These are phyloP conservation scores for Pandemis heparana DNA, from an alignment of 2,888 invertebrate genomes.

Conservation along the genomic window DNA sequence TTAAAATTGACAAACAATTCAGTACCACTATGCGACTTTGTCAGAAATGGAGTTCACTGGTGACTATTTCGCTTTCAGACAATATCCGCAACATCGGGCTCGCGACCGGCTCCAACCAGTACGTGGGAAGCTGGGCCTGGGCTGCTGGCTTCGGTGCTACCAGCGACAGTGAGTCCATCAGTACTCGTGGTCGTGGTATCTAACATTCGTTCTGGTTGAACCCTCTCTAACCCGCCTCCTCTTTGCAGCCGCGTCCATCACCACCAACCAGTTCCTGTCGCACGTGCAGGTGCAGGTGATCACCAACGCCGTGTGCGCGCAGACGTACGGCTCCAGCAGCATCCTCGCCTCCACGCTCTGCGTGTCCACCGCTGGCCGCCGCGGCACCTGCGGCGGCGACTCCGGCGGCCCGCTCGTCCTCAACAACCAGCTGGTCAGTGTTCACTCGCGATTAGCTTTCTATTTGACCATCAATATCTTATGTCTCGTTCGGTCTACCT, in stretches of 20 bases:
- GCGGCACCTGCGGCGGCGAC: slow-evolving; percentile 46
- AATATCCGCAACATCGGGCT: slow-evolving; percentile 50
- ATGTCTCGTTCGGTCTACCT: no score
- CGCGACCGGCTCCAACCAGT: slow-evolving; percentile 47
- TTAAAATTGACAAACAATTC: no score
- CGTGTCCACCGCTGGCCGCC: slow-evolving; percentile 39
- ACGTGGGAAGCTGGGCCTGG: slow-evolving; percentile 47
- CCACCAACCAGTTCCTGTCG: slow-evolving; percentile 56
- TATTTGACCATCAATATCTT: no score
- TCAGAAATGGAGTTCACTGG: background rate
- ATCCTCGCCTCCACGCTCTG: slow-evolving; percentile 41
- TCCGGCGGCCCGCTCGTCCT: slow-evolving; percentile 43
- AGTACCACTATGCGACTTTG: no score
- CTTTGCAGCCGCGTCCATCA: slow-evolving; percentile 48
- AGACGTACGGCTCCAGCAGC: slow-evolving; percentile 16
- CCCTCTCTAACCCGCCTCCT: background rate
- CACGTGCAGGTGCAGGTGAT: slow-evolving; percentile 63
- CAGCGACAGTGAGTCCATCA: slow-evolving; percentile 52
- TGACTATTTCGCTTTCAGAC: slow-evolving; percentile 41
- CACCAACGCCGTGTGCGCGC: slow-evolving; percentile 47
- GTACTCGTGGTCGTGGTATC: background rate
- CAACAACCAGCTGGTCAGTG: slow-evolving; percentile 36
- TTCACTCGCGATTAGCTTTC: background rate
- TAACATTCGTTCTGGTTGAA: no score
- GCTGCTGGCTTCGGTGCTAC: slow-evolving; percentile 58